Evolutionary conservation across 2,113 vertebrate genomes (phyloP).

Genomic region (Redunca redunca): DNA sequence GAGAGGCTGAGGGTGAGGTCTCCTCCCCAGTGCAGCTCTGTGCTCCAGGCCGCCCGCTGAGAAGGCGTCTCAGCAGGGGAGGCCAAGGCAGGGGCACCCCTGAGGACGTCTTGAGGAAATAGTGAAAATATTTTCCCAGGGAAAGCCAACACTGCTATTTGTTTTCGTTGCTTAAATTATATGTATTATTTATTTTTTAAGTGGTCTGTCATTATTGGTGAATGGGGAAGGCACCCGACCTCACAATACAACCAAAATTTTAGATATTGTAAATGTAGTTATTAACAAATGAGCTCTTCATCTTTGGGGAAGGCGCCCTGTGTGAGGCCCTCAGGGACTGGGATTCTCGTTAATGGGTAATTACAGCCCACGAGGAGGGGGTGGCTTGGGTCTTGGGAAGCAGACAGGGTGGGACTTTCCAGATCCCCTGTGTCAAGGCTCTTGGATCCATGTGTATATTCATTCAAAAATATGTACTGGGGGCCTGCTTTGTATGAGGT

Average conservation of each 20-base stretch:
- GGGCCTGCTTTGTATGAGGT: accelerated
- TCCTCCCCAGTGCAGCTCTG: background rate
- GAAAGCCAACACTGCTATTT: slow-evolving; percentile 56
- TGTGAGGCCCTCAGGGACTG: background rate
- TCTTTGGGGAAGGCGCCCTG: slow-evolving; percentile 8
- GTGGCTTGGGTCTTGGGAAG: background rate
- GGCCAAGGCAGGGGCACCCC: slow-evolving; percentile 48
- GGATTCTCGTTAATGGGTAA: background rate
- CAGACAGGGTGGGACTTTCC: background rate
- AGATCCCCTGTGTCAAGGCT: background rate
- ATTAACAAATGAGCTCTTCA: slow-evolving; percentile 61
- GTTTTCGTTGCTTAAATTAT: slow-evolving; percentile 72
- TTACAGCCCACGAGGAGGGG: background rate
- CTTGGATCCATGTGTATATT: background rate
- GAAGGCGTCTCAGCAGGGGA: slow-evolving; percentile 53
- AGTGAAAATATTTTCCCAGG: slow-evolving; percentile 62
- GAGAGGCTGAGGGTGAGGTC: background rate
- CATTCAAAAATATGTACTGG: background rate
- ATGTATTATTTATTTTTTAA: slow-evolving; percentile 73
- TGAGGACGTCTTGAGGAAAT: background rate
- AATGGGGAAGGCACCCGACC: slow-evolving; percentile 63
- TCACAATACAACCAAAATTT: slow-evolving; percentile 53
- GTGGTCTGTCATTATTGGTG: slow-evolving; percentile 71
- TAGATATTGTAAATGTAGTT: slow-evolving; percentile 55
- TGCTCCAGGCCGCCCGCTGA: slow-evolving; percentile 5